Conservation (phyloP, 1,140 invertebrate species). For the Octopus bimaculoides region DNA sequence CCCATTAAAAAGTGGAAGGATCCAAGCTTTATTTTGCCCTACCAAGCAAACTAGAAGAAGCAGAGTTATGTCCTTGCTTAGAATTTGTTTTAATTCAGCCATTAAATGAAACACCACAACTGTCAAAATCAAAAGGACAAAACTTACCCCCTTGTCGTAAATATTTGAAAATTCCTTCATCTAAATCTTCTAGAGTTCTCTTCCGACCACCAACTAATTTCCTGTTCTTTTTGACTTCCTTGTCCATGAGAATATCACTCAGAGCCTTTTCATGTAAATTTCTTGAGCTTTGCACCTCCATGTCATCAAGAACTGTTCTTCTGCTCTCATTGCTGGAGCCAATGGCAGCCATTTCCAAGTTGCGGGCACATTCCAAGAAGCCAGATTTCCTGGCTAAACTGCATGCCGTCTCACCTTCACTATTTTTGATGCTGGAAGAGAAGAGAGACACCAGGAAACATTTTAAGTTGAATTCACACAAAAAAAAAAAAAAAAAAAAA, state of each 20-base stretch:
- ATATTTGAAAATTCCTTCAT: neutral
- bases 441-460: neutral
- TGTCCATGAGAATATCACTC: constrained; percentile 4
- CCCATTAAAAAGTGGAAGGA: too few species aligned
- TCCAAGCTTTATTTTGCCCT: too few species aligned
- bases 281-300: neutral
- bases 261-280: too few species aligned
- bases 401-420: constrained; percentile 30
- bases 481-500: too few species aligned
- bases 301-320: neutral
- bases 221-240: neutral
- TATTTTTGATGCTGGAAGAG: constrained; percentile 35
- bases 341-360: constrained; percentile 27
- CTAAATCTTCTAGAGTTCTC: neutral
- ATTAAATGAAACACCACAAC: too few species aligned
- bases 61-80: too few species aligned
- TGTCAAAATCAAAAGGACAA: too few species aligned
- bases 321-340: neutral
- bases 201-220: constrained; percentile 10
- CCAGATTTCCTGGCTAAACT: constrained; percentile 34
- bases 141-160: constrained; percentile 1
- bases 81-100: too few species aligned
- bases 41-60: too few species aligned
- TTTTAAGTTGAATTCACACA: too few species aligned
- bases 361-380: constrained; percentile 36